phyloP scores from a whole-genome alignment of 2,888 invertebrate species.

The Peribatodes rhomboidaria region DNA sequence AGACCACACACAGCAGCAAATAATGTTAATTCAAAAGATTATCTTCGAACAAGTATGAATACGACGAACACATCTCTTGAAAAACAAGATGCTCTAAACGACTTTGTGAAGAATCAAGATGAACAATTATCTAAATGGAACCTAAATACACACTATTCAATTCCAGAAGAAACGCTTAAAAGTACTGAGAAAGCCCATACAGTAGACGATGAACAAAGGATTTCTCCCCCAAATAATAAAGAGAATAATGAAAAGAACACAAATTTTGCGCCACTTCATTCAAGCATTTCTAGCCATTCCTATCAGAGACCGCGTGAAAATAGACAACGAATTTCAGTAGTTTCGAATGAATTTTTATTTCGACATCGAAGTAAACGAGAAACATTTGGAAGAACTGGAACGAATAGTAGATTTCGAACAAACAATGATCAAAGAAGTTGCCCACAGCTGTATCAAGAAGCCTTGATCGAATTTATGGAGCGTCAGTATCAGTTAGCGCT shows the following conservation, averaged over 20 bases:
- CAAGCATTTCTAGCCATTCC: background rate
- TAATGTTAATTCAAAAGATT: background rate
- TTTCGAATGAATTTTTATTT: conserved; percentile 19
- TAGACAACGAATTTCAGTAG: conserved; percentile 6
- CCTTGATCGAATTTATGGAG: conserved; percentile 5
- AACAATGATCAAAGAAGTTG: background rate
- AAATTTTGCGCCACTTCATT: background rate
- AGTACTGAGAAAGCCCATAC: background rate
- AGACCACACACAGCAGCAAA: background rate
- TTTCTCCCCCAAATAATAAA: background rate
- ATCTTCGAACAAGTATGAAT: too few species aligned
- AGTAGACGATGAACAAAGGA: background rate
- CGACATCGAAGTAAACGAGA: background rate
- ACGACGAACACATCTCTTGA: too few species aligned
- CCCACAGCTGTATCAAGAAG: background rate
- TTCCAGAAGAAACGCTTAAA: background rate
- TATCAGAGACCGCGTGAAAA: background rate
- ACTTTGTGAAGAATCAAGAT: too few species aligned
- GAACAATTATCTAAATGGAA: too few species aligned
- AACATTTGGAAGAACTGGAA: background rate
- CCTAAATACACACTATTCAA: too few species aligned
- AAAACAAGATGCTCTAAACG: too few species aligned
- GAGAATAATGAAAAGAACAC: background rate
- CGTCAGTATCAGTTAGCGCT: background rate
- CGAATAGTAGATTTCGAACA: background rate